phyloP scores from a whole-genome alignment of 1,140 invertebrate genomes.

The Drosophila lowei region DNA sequence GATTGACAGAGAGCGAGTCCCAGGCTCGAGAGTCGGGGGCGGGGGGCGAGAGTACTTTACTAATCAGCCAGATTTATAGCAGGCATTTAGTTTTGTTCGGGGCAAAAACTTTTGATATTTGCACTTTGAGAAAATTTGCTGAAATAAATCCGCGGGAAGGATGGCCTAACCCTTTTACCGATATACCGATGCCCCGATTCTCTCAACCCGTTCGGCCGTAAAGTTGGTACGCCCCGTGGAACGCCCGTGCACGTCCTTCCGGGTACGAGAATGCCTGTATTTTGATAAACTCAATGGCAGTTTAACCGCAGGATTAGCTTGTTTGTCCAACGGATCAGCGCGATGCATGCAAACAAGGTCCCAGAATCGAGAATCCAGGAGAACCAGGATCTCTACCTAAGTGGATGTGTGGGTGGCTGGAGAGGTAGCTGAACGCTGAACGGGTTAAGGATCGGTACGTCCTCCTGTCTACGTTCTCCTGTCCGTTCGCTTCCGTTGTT shows the following conservation, averaged over 20 bases:
- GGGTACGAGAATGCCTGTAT: conserved; percentile 61
- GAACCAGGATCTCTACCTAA: conserved; percentile 6
- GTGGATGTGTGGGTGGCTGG: not conserved
- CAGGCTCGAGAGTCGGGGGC: conserved; percentile 1
- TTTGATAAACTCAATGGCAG: conserved; percentile 81
- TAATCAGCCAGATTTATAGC: conserved; percentile 77
- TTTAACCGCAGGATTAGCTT: conserved; percentile 82
- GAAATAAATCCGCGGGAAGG: conserved; percentile 53
- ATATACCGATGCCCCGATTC: not conserved
- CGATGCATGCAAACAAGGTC: conserved; percentile 67
- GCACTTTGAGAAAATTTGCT: conserved; percentile 22
- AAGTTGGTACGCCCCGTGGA: conserved; percentile 50
- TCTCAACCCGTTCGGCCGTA: conserved; percentile 66
- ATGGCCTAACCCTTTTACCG: conserved; percentile 56
- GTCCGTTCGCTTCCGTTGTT: conserved; percentile 71
- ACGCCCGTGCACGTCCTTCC: conserved; percentile 58
- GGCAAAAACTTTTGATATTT: conserved; percentile 41
- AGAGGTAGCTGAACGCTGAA: conserved; percentile 41
- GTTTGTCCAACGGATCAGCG: conserved; percentile 76
- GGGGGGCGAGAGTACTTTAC: conserved; percentile 76
- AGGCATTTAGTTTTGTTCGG: conserved; percentile 78
- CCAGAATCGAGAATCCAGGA: conserved; percentile 7
- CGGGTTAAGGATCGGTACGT: conserved; percentile 53
- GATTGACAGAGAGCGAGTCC: not conserved
- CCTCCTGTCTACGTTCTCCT: no score